Evolutionary conservation across 2,797 vertebrate species (phyloP).

Genomic region (Pantherophis vulpinus): DNA sequence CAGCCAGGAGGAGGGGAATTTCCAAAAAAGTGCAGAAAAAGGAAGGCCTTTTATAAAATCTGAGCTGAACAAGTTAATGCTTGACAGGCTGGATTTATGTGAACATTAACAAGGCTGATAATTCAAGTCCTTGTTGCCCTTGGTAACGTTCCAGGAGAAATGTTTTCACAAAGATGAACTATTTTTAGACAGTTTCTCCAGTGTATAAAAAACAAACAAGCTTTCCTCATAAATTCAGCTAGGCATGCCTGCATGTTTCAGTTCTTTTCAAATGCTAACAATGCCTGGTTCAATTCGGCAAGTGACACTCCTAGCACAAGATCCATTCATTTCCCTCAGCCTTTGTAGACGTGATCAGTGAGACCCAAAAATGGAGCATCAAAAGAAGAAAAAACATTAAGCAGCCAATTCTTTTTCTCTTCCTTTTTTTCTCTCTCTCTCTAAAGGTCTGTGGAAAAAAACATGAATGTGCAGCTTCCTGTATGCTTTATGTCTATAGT

Average conservation of each 20-base stretch:
- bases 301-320: background rate
- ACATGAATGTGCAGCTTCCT: background rate
- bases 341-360: background rate
- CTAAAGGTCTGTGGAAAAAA: background rate
- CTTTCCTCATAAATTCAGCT: conserved; percentile 46
- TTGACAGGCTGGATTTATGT: conserved; percentile 64
- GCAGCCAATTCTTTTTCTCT: background rate
- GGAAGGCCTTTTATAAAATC: conserved; percentile 49
- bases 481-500: background rate
- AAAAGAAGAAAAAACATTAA: background rate
- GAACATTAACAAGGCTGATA: conserved; percentile 66
- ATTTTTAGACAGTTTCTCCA: conserved; percentile 67
- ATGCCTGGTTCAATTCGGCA: conserved; percentile 32
- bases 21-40: conserved; percentile 36
- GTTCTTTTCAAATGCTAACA: conserved; percentile 50
- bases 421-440: background rate
- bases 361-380: background rate
- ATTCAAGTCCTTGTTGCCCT: conserved; percentile 67
- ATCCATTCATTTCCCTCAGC: background rate
- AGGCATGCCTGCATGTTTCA: conserved; percentile 47
- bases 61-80: conserved; percentile 50
- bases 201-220: conserved; percentile 50
- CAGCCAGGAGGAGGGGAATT: conserved; percentile 17
- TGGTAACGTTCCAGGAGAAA: conserved; percentile 67
- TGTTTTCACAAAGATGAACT: conserved; percentile 68